Evolutionary conservation across 2,113 vertebrate species (phyloP).

Genomic region (Sprattus sprattus): DNA sequence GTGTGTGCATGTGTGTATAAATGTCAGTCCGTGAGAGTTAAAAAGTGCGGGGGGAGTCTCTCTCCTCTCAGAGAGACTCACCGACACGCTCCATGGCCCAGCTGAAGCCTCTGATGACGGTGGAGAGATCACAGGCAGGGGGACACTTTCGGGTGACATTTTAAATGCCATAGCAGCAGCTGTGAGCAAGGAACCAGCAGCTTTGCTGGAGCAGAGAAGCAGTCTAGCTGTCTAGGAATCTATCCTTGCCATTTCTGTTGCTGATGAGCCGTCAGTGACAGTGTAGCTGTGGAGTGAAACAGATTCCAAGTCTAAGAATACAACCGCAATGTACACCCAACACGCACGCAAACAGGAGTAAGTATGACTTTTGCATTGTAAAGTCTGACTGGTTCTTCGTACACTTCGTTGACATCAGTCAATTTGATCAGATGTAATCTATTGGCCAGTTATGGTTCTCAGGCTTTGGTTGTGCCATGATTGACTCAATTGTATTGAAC

Average conservation of each 20-base stretch:
- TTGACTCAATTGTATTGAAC: not conserved
- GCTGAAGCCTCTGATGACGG: not conserved
- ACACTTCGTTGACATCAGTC: too few species aligned
- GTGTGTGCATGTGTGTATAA: not conserved
- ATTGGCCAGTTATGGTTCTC: not conserved
- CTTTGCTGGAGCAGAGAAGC: not conserved
- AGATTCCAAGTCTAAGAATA: not conserved
- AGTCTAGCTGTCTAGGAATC: not conserved
- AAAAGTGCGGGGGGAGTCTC: not conserved
- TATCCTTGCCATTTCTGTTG: not conserved
- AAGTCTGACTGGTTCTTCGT: not conserved
- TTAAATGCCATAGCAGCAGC: not conserved
- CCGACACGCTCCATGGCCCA: not conserved
- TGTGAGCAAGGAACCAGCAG: not conserved
- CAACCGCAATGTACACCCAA: not conserved
- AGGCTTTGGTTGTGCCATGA: not conserved
- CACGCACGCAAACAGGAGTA: not conserved
- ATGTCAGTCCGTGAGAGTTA: not conserved
- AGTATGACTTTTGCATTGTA: not conserved
- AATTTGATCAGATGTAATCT: not conserved
- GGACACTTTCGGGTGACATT: not conserved
- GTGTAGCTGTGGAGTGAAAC: not conserved
- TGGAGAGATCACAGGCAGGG: not conserved
- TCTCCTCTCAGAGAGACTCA: not conserved
- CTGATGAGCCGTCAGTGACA: not conserved